Evolutionary conservation across 2,113 vertebrate genomes (phyloP), one percentile per base, ranked within the genome.

Genomic region (Eudyptes chrysolophus): DNA sequence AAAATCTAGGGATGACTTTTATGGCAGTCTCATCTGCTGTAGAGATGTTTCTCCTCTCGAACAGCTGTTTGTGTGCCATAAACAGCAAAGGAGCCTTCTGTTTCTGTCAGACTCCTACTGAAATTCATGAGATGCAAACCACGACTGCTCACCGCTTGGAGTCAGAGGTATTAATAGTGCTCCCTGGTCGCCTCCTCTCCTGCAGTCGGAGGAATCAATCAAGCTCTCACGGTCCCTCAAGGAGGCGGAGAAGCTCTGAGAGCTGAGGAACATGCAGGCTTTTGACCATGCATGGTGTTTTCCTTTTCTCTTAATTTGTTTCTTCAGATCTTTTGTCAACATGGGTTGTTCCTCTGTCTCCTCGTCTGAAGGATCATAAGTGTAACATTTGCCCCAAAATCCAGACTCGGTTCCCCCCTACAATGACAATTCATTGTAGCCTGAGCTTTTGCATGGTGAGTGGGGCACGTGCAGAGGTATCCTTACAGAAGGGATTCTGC

Each of bases 1-100:
- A 68, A 87, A 85, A 94, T 71, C 61, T 71, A 83, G 34, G 71
- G 42, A 32, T 58, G 27, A 48, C 46, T 90, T 93, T 88, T 54
- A 64, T 1, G 10, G 64, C 61, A 93, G 87, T 34, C 62, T 94
- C 64, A 70, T 55, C 93, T 8, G 1, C 44, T 74, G 70, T 29
- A 79, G 87, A 79, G 24, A 36, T 1, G 30, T 65, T 90, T 89
- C 46, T 69, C 34, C 19, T 93, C 49, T 90, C 8, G 3, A 74
- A 46, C 80, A 95, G 79, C 84, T 96, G 84, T 51, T 90, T 22
- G 15, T 77, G 62, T 17, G 21, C 65, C 91, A 69, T 46, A 68
- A 93, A 83, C 85, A 85, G 92, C 55, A 90, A 94, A 90, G 66
- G 20, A 94, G 70, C 74, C 71, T 93, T 95, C 92, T 96, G 89